Evolutionary conservation across 2,113 vertebrate species (phyloP), one percentile per base, ranked within the genome.

Genomic region (Atherinomorus stipes): DNA sequence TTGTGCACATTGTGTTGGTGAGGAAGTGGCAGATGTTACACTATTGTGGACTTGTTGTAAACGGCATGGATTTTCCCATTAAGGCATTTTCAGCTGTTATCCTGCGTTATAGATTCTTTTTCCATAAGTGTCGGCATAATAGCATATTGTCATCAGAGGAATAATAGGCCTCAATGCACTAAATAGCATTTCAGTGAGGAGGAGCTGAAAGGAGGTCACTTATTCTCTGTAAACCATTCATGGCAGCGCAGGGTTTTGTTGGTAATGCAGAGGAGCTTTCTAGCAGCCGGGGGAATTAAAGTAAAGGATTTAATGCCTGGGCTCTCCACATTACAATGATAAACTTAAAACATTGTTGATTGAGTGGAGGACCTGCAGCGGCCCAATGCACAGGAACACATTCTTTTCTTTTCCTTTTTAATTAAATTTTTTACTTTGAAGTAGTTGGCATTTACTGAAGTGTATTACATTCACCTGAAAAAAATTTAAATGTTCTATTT

Each of bases 1-100:
- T 63, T 11, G 49, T 28, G 37, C 57, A 45, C 42, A 74, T 71
- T 85, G 64, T 85, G 61, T 67, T 9, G 18, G 64, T 2, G 64
- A 75, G 75, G 61, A 60, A 76, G 80, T 37, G 18, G 59, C 83
- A 88, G 79, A 86, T 72, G 79, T 67, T 53, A 56, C 28, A 51
- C 56, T 21, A 22, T 45, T 74, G 63, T 76, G 67, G 45, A 38
- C 71, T 74, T 77, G 45, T 63, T 72, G 67, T 64, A 62, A 73
- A 38, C 25, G 53, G 4, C 13, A 52, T 42, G 63, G 57, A 81
- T 80, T 79, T 75, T 64, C 64, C 60, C 51, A 74, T 73, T 65
- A 53, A 72, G n/a, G 63, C 15, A 0, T 58, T 71, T 51, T 64
- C 49, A 28, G 64, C 74, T 59, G 18, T 75, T 79, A 19, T 37